These are phyloP conservation scores for Plagodis pulveraria DNA, from an alignment of 2,888 invertebrate species.

Conservation along the genomic window DNA sequence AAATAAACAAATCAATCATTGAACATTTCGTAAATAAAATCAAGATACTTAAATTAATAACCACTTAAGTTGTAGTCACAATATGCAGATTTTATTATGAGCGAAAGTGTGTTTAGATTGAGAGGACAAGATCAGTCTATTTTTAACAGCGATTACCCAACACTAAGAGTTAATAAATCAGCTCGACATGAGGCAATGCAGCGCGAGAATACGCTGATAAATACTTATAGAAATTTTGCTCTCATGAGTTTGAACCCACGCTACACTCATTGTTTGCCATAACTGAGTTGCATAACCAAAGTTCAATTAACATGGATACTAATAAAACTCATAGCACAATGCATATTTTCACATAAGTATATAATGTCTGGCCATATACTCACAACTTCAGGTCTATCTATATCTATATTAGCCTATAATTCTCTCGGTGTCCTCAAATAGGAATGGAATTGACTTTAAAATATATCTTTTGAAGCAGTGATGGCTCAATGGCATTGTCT, in stretches of 20 bases:
- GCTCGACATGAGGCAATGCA: constrained; percentile 18
- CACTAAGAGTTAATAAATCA: constrained; percentile 10
- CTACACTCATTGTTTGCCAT: constrained; percentile 37
- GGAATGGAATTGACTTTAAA: too few species aligned
- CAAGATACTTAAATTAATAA: constrained; percentile 3
- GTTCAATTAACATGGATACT: constrained; percentile 37
- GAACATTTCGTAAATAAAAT: constrained; percentile 9
- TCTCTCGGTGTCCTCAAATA: too few species aligned
- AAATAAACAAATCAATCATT: constrained; percentile 8
- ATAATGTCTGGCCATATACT: too few species aligned
- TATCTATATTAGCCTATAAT: too few species aligned
- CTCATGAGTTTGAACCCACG: constrained; percentile 46
- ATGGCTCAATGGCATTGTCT: too few species aligned
- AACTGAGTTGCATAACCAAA: constrained; percentile 39
- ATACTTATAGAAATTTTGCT: constrained; percentile 19
- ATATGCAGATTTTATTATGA: constrained; percentile 11
- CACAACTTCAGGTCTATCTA: too few species aligned
- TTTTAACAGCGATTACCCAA: constrained; percentile 9
- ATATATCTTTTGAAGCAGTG: too few species aligned
- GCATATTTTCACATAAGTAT: constrained; percentile 1
- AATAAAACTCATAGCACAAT: constrained; percentile 27
- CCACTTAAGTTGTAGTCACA: constrained; percentile 1
- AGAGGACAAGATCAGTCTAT: constrained; percentile 9
- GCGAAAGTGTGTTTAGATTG: constrained; percentile 7
- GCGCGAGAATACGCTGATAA: constrained; percentile 58